A percentile compares a stretch with the other conserved stretches of the same genome.
Conservation (phyloP, 2,113 vertebrate genomes). For the Gymnocephalus cernua region DNA sequence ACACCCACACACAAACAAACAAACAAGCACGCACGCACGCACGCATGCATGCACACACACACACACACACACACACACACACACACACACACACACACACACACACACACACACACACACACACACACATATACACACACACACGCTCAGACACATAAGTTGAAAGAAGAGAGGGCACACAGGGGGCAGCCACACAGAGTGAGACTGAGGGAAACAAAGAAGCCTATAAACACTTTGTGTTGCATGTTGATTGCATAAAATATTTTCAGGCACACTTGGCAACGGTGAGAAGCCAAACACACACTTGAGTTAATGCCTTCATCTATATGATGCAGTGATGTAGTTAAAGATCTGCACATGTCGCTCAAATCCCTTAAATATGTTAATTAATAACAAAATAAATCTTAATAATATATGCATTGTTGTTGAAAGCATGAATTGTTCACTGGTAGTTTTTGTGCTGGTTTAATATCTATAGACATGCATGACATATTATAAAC, state of each 20-base stretch:
- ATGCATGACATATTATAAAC: not conserved
- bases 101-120: not conserved
- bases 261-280: slow-evolving; percentile 30
- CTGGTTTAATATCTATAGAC: not conserved
- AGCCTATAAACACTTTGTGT: slow-evolving; percentile 50
- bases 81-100: slow-evolving; percentile 13
- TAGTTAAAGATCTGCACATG: not conserved
- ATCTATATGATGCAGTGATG: not conserved
- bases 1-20: not conserved
- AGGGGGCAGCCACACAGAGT: slow-evolving; percentile 47
- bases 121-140: not conserved
- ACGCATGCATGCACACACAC: not conserved
- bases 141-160: slow-evolving; percentile 31
- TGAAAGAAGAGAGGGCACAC: slow-evolving; percentile 54
- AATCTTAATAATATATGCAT: too few relatives aligned
- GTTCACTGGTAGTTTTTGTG: not conserved
- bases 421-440: too few relatives aligned
- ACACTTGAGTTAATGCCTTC: too few relatives aligned
- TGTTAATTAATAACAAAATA: too few relatives aligned
- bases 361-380: too few relatives aligned
- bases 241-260: slow-evolving; percentile 39
- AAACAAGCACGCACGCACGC: slow-evolving; percentile 10
- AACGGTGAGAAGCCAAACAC: not conserved
- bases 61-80: slow-evolving; percentile 2
- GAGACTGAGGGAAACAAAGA: slow-evolving; percentile 55